Conservation (phyloP, 2,113 vertebrate species). For the Physeter macrocephalus region DNA sequence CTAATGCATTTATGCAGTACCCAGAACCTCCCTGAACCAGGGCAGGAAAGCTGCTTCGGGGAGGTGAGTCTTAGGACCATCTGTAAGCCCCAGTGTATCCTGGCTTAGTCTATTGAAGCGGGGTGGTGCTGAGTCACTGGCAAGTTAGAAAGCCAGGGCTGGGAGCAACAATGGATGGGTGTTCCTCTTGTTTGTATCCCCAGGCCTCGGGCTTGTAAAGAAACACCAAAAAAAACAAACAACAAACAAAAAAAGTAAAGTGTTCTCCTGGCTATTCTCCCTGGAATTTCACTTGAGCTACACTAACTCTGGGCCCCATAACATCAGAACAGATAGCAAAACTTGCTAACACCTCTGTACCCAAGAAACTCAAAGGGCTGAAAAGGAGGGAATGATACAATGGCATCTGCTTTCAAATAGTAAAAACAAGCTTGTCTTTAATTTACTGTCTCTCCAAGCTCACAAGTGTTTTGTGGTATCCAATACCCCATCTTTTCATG, state of each 20-base stretch:
- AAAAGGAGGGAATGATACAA: background rate
- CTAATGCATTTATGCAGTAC: background rate
- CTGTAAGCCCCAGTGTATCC: background rate
- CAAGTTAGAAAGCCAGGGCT: background rate
- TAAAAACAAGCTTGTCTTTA: background rate
- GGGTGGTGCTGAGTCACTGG: background rate
- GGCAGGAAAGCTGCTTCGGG: background rate
- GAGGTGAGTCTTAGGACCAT: background rate
- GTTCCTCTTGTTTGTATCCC: background rate
- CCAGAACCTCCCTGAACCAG: background rate
- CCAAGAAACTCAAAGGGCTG: background rate
- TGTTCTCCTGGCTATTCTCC: background rate
- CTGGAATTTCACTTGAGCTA: background rate
- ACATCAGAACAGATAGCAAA: background rate
- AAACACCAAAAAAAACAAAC: background rate
- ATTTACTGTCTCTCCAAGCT: background rate
- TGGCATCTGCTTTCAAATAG: background rate
- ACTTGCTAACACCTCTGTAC: background rate
- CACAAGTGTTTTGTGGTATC: background rate
- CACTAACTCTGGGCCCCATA: background rate
- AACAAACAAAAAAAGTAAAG: background rate
- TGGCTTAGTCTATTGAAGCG: background rate
- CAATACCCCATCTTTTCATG: background rate
- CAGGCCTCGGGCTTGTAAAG: background rate
- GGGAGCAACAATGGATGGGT: background rate